phyloP scores from a whole-genome alignment of 2,888 invertebrate species.

The Folsomia manolachei region DNA sequence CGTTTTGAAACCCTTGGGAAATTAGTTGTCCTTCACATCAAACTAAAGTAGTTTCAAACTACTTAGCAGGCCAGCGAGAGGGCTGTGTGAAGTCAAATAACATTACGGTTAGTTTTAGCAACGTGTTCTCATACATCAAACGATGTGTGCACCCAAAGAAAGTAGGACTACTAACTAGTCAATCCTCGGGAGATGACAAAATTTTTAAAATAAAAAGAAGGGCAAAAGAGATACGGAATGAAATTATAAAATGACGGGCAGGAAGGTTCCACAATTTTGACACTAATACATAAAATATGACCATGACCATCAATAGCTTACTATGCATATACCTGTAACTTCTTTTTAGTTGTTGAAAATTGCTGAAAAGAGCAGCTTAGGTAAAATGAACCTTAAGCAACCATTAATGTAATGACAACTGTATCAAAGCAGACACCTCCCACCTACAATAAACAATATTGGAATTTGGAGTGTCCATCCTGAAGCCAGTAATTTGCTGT shows the following conservation, averaged over 20 bases:
- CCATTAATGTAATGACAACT: not conserved
- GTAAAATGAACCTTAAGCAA: not conserved
- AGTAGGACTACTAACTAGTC: not conserved
- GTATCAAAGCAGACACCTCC: not conserved
- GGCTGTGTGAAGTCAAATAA: not conserved
- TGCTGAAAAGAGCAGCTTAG: not conserved
- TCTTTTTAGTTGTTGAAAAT: not conserved
- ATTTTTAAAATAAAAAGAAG: too few species aligned
- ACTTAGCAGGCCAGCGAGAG: not conserved
- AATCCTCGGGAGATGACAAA: not conserved
- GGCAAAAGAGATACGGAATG: not conserved
- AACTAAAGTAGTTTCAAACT: not conserved
- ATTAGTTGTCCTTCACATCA: not conserved
- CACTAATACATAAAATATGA: not conserved
- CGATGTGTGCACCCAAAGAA: too few species aligned
- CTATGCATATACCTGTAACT: not conserved
- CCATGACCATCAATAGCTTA: not conserved
- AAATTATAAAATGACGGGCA: not conserved
- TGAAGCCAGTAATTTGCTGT: too few species aligned
- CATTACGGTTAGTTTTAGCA: too few species aligned
- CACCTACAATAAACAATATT: not conserved
- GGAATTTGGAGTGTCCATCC: not conserved
- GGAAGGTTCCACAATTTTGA: not conserved
- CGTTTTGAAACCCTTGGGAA: not conserved
- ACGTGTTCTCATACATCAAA: too few species aligned